Evolutionary conservation across 2,888 invertebrate genomes (phyloP).

Genomic region (Chaetoderma sp.): DNA sequence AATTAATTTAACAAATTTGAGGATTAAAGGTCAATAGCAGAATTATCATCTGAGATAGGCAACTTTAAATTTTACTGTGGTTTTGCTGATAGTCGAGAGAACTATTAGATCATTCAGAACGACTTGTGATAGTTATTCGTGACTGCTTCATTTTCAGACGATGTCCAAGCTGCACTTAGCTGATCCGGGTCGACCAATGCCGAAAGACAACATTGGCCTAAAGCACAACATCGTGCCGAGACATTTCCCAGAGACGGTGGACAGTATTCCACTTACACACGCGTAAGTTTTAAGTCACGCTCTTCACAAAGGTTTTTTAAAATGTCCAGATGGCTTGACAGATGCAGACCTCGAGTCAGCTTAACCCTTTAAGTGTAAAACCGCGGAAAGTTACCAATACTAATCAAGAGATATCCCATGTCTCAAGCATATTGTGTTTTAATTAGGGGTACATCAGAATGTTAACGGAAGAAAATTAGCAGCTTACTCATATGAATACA

Average conservation of each 20-base stretch:
- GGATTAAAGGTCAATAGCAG: background rate
- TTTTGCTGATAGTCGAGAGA: background rate
- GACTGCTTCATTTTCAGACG: conserved; percentile 29
- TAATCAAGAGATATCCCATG: too few relatives aligned
- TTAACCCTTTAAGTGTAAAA: too few relatives aligned
- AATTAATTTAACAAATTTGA: background rate
- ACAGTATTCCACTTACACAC: conserved; percentile 83
- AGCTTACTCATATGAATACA: too few relatives aligned
- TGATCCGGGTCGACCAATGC: conserved; percentile 78
- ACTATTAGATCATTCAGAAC: background rate
- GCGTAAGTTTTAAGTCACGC: conserved; percentile 79
- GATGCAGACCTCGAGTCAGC: too few relatives aligned
- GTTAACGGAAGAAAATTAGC: too few relatives aligned
- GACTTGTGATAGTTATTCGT: background rate
- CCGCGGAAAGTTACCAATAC: too few relatives aligned
- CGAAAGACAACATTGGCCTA: conserved; percentile 79
- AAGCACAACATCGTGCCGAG: conserved; percentile 79
- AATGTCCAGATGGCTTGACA: too few relatives aligned
- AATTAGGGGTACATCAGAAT: too few relatives aligned
- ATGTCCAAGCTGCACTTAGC: conserved; percentile 53
- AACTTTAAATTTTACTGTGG: background rate
- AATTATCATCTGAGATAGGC: background rate
- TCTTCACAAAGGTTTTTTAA: too few relatives aligned
- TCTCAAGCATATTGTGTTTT: too few relatives aligned
- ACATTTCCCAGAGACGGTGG: conserved; percentile 84